A percentile compares a stretch with the other conserved stretches of the same genome.
These are phyloP conservation scores for Temnothorax longispinosus DNA, from an alignment of 1,140 invertebrate species.

Conservation along the genomic window DNA sequence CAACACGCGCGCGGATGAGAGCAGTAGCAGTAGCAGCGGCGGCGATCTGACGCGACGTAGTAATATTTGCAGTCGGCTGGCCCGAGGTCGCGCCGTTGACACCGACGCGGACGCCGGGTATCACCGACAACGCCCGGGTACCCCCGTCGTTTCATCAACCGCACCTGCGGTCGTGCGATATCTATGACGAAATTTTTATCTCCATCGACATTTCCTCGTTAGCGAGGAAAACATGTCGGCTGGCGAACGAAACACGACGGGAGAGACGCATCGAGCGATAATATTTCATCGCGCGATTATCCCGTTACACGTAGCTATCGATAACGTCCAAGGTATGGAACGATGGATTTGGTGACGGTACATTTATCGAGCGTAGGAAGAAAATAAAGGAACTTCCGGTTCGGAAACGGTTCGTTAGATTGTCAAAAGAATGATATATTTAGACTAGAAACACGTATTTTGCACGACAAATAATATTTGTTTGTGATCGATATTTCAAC, in stretches of 20 bases:
- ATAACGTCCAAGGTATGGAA: neutral
- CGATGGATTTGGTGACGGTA: neutral
- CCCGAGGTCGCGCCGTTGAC: conserved; percentile 38
- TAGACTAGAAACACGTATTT: neutral
- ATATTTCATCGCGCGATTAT: conserved; percentile 40
- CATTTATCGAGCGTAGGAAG: neutral
- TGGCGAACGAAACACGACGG: neutral
- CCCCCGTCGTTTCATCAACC: conserved; percentile 50
- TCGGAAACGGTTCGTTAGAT: neutral
- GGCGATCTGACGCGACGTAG: conserved; percentile 47
- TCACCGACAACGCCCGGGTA: neutral
- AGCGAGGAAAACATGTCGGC: conserved; percentile 27
- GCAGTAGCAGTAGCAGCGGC: neutral
- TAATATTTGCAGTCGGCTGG: conserved; percentile 56
- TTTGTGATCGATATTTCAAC: neutral
- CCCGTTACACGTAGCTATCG: neutral
- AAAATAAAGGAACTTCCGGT: neutral
- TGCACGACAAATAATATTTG: neutral
- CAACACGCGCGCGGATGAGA: conserved; percentile 15
- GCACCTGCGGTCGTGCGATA: conserved; percentile 48
- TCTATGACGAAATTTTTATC: conserved; percentile 60
- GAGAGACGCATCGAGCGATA: neutral
- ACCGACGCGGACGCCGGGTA: neutral
- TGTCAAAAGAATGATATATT: neutral
- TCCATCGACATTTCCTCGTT: conserved; percentile 55